A percentile compares a stretch with the other conserved stretches of the same genome.
Conservation (phyloP, 2,797 vertebrate genomes). For the Peromyscus aztecus region DNA sequence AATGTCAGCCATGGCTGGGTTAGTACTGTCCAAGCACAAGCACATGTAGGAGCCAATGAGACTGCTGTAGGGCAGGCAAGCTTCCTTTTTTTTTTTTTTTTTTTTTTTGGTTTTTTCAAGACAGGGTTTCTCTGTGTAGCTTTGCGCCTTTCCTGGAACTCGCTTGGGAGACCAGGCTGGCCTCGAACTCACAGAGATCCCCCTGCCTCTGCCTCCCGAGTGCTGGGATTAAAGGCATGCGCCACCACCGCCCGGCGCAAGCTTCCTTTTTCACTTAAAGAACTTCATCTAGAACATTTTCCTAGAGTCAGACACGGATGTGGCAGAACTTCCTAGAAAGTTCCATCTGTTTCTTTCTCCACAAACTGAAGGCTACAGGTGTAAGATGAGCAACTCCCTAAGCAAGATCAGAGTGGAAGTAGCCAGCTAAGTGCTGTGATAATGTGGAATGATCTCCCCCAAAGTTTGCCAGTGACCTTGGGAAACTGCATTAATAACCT, state of each 20-base stretch:
- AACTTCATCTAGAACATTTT: neutral
- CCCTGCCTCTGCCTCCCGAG: no score
- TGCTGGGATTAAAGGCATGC: no score
- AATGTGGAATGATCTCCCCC: neutral
- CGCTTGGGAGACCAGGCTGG: no score
- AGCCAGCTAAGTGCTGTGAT: neutral
- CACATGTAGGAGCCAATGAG: neutral
- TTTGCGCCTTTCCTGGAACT: no score
- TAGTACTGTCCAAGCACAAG: neutral
- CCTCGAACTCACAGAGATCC: no score
- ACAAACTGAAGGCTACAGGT: neutral
- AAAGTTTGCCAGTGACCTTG: neutral
- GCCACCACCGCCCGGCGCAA: no score
- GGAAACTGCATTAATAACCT: neutral
- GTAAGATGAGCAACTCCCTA: neutral
- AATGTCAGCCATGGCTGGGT: neutral
- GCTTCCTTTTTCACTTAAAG: neutral
- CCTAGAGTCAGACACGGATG: neutral
- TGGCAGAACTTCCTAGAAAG: constrained; percentile 46
- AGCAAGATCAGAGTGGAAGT: no score
- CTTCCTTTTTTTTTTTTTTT: neutral
- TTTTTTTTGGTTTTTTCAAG: no score
- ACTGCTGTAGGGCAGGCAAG: neutral
- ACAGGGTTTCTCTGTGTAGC: no score
- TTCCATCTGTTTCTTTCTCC: neutral